These are phyloP conservation scores for Cerceris rybyensis DNA, from an alignment of 2,888 invertebrate genomes.

Conservation along the genomic window DNA sequence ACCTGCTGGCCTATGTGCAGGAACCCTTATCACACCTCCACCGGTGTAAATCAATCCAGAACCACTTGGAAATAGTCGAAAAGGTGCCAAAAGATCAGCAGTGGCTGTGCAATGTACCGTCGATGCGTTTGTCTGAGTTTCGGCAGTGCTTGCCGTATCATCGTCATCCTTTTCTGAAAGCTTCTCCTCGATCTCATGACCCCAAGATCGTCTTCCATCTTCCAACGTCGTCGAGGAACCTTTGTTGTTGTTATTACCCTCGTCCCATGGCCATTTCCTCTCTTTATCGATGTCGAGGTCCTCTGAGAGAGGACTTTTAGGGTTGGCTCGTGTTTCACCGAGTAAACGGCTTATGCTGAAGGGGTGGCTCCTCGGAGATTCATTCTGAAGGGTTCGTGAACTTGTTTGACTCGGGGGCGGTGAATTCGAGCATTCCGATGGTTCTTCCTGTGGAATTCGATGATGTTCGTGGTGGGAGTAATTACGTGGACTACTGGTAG, in stretches of 20 bases:
- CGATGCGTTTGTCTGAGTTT: conserved; percentile 68
- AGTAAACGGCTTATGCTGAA: conserved; percentile 80
- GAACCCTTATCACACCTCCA: conserved; percentile 91
- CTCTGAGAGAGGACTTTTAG: conserved; percentile 75
- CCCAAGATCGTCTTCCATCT: conserved; percentile 78
- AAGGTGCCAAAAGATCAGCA: conserved; percentile 73
- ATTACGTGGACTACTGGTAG: conserved; percentile 75
- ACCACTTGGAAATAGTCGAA: conserved; percentile 74
- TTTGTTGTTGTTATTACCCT: conserved; percentile 74
- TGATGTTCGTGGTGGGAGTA: conserved; percentile 60
- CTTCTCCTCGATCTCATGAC: conserved; percentile 75
- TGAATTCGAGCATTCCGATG: conserved; percentile 74
- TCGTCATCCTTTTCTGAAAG: conserved; percentile 79
- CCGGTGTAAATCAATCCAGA: conserved; percentile 81
- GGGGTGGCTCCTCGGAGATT: conserved; percentile 77
- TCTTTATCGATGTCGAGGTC: conserved; percentile 77
- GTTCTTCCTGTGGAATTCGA: conserved; percentile 48
- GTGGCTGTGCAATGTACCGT: conserved; percentile 68
- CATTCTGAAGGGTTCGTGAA: conserved; percentile 71
- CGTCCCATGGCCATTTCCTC: conserved; percentile 74
- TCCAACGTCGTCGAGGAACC: conserved; percentile 68
- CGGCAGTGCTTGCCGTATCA: conserved; percentile 77
- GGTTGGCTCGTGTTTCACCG: conserved; percentile 72
- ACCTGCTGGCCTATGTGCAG: conserved; percentile 89
- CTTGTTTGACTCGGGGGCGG: conserved; percentile 69